phyloP scores from a whole-genome alignment of 2,113 vertebrate species.

The Nanorana parkeri region DNA sequence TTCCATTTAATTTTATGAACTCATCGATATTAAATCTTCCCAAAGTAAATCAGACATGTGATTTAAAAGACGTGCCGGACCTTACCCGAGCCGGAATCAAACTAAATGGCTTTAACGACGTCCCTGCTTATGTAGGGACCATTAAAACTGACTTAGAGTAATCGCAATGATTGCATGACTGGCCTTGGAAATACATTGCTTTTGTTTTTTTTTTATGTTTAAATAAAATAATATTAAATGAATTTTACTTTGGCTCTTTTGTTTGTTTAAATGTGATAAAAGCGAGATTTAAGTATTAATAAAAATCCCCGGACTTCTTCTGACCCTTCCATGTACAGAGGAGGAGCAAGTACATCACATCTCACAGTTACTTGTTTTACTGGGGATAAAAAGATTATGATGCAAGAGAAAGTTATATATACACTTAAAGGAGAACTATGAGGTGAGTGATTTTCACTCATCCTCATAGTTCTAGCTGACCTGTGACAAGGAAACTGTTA shows the following conservation, averaged over 20 bases:
- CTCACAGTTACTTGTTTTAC: no score
- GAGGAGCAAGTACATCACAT: no score
- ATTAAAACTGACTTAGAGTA: slow-evolving; percentile 46
- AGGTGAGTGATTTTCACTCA: no score
- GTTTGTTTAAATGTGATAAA: no score
- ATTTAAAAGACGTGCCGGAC: slow-evolving; percentile 21
- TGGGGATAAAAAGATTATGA: no score
- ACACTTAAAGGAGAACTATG: no score
- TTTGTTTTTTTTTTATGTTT: slow-evolving; percentile 16
- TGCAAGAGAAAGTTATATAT: no score
- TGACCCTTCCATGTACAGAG: no score
- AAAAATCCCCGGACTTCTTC: no score
- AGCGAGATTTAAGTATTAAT: no score
- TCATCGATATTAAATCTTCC: slow-evolving; percentile 61
- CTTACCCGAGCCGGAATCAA: not conserved
- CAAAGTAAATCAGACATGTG: slow-evolving; percentile 52
- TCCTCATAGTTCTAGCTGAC: no score
- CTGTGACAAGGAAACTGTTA: no score
- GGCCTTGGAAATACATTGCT: slow-evolving; percentile 4
- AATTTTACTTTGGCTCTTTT: slow-evolving; percentile 23
- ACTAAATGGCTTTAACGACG: slow-evolving; percentile 25
- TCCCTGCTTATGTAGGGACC: slow-evolving; percentile 22
- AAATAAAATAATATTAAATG: slow-evolving; percentile 41
- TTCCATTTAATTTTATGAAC: slow-evolving; percentile 54
- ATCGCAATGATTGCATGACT: slow-evolving; percentile 39